phyloP scores from a whole-genome alignment of 2,797 vertebrate genomes.

The Oryzias sinensis region DNA sequence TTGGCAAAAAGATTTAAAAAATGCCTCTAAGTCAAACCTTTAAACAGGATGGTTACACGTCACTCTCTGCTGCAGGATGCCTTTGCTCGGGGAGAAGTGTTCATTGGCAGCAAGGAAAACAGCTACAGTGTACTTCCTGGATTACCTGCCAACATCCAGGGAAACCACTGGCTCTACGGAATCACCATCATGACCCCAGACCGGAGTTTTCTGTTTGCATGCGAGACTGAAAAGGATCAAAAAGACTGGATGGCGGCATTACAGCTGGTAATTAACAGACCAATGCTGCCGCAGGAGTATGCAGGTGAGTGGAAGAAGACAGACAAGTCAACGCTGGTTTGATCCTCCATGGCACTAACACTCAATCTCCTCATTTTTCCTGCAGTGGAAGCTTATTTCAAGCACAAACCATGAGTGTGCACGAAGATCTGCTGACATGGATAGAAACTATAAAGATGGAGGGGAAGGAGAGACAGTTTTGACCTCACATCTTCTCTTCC shows the following conservation, averaged over 20 bases:
- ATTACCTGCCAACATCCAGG: slow-evolving; percentile 82
- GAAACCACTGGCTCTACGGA: slow-evolving; percentile 88
- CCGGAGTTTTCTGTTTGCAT: slow-evolving; percentile 90
- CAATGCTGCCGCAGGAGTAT: slow-evolving; percentile 94
- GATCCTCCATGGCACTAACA: not conserved
- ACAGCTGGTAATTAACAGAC: slow-evolving; percentile 83
- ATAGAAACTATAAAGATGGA: slow-evolving; percentile 4
- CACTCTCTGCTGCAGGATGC: slow-evolving; percentile 82
- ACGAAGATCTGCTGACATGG: slow-evolving; percentile 3
- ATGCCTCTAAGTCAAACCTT: not conserved
- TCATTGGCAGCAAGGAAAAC: slow-evolving; percentile 91
- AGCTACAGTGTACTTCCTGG: slow-evolving; percentile 85
- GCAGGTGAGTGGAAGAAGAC: slow-evolving; percentile 78
- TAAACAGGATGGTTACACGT: not conserved
- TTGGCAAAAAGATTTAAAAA: too few species aligned
- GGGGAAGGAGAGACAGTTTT: slow-evolving; percentile 8
- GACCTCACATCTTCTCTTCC: slow-evolving; percentile 2
- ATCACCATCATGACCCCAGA: slow-evolving; percentile 93
- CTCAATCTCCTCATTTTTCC: slow-evolving; percentile 22
- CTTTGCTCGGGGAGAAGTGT: slow-evolving; percentile 90
- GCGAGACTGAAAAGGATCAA: slow-evolving; percentile 86
- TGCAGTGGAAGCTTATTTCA: slow-evolving; percentile 95
- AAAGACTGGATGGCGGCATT: slow-evolving; percentile 87
- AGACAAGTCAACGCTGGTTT: not conserved
- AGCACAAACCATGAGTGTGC: slow-evolving; percentile 85